Conservation (phyloP, 1,140 invertebrate genomes). For the Globodera ellingtonae region DNA sequence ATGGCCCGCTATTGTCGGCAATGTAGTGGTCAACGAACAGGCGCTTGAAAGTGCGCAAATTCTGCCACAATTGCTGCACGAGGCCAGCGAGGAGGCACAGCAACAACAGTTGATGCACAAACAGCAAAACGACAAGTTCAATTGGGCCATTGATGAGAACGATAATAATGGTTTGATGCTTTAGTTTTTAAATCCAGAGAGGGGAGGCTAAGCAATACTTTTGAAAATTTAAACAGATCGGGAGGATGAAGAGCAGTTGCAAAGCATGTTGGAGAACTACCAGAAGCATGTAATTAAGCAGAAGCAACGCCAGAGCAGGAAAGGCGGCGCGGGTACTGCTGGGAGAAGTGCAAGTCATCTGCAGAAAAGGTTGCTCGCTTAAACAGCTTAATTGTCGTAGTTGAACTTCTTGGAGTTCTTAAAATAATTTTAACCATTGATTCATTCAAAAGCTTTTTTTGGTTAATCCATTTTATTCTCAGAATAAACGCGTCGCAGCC, state of each 20-base stretch:
- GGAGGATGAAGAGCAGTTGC: slow-evolving; percentile 29
- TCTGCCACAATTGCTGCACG: slow-evolving; percentile 30
- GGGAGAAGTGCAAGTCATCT: slow-evolving; percentile 23
- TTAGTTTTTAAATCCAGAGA: slow-evolving; percentile 8
- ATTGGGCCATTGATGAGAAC: background rate
- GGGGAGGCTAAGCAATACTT: too few relatives aligned
- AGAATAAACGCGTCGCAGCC: slow-evolving; percentile 20
- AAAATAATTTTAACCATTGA: background rate
- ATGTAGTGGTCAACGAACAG: slow-evolving; percentile 18
- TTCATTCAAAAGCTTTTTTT: too few relatives aligned
- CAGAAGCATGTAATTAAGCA: slow-evolving; percentile 40
- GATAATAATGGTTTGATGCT: background rate
- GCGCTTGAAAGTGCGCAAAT: slow-evolving; percentile 22
- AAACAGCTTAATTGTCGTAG: too few relatives aligned
- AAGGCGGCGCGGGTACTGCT: background rate
- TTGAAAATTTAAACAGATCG: slow-evolving; percentile 9
- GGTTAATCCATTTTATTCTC: background rate
- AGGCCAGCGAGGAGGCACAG: slow-evolving; percentile 26
- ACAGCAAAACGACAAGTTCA: background rate
- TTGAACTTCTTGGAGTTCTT: too few relatives aligned
- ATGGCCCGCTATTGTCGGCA: slow-evolving; percentile 22
- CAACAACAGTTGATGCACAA: slow-evolving; percentile 2
- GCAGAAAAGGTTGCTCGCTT: slow-evolving; percentile 16
- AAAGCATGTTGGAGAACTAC: slow-evolving; percentile 50
- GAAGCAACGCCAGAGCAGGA: slow-evolving; percentile 28